Evolutionary conservation across 2,888 invertebrate genomes (phyloP).

Genomic region (Hartigia nigra): DNA sequence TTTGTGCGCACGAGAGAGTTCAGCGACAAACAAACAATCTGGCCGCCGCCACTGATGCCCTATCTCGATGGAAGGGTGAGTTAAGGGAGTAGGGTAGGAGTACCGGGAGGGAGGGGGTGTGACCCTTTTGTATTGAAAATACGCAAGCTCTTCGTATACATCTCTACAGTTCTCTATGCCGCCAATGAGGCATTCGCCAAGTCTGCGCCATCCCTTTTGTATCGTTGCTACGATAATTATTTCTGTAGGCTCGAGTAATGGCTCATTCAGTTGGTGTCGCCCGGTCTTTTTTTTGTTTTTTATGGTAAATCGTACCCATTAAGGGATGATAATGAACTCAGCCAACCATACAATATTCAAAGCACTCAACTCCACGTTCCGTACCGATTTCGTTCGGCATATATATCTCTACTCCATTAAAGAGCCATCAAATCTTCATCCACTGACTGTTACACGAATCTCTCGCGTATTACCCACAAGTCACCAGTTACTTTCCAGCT

Average conservation of each 20-base stretch:
- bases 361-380: background rate
- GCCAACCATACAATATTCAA: background rate
- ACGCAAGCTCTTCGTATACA: background rate
- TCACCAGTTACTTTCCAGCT: background rate
- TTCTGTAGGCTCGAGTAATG: conserved; percentile 59
- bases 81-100: conserved; percentile 17
- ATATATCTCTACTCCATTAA: too few species aligned
- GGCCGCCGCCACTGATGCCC: conserved; percentile 27
- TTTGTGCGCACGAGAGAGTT: conserved; percentile 53
- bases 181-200: conserved; percentile 33
- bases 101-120: conserved; percentile 8
- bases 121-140: background rate
- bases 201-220: conserved; percentile 45
- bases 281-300: conserved; percentile 37
- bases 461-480: background rate
- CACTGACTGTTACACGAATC: background rate
- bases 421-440: background rate
- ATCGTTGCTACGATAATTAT: conserved; percentile 60
- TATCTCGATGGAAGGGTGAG: conserved; percentile 19
- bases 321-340: conserved; percentile 57
- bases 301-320: conserved; percentile 60
- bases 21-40: conserved; percentile 60
- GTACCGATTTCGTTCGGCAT: background rate
- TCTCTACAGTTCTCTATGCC: background rate
- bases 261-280: conserved; percentile 61